Evolutionary conservation across 2,113 vertebrate species (phyloP).

Genomic region (Malurus cyaneus): DNA sequence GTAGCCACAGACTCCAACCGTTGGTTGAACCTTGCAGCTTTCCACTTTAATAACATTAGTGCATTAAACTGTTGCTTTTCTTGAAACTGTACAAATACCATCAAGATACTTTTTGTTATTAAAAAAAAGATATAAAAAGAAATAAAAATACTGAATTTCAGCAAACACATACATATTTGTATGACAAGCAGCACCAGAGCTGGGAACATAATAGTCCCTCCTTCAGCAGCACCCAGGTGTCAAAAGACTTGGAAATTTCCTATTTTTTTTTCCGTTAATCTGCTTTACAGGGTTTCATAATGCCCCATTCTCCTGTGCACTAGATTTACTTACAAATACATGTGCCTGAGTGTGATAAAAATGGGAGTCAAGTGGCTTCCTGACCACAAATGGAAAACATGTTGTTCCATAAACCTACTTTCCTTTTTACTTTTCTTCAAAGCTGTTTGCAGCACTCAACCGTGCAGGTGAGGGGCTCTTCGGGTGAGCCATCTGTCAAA

Average conservation of each 20-base stretch:
- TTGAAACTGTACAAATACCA: background rate
- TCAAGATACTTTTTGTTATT: background rate
- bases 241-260: background rate
- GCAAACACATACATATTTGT: background rate
- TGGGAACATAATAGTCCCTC: background rate
- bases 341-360: background rate
- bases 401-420: conserved; percentile 12
- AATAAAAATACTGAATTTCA: background rate
- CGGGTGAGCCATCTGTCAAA: conserved; percentile 76
- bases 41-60: background rate
- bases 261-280: background rate
- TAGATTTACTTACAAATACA: background rate
- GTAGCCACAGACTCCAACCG: accelerated
- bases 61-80: background rate
- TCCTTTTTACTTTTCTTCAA: conserved; percentile 60
- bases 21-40: background rate
- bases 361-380: background rate
- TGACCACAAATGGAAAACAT: background rate
- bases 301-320: accelerated
- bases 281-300: background rate
- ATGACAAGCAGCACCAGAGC: background rate
- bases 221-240: background rate
- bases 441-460: conserved; percentile 57
- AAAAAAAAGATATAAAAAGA: background rate
- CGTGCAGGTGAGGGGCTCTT: conserved; percentile 72